Evolutionary conservation across 2,113 vertebrate species (phyloP), one percentile per base, ranked within the genome.

Genomic region (Microcebus lehilahytsara): DNA sequence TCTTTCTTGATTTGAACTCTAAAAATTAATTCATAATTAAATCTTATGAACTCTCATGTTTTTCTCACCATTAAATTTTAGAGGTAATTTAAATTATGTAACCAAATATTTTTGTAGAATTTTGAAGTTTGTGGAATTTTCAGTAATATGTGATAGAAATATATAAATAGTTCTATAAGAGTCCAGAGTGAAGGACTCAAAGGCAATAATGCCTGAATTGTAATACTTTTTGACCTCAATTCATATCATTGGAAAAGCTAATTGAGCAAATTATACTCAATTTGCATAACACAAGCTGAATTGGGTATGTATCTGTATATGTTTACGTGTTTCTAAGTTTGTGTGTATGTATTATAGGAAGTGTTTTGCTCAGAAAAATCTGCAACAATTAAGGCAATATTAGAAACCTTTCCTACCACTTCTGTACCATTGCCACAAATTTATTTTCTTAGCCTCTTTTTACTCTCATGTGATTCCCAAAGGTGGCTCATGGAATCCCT

Each of bases 1-100:
- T 91, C 25, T 90, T 91, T 90, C 72, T 93, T 67, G 32, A 93
- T 80, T 96, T 93, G 64, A 92, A 37, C 88, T 97, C 71, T 96
- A 71, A 93, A 97, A 80, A 32, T 89, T 32, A 93, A 0, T 64
- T 94, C 10, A 62, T 64, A 37, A 72, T 92, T 86, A 83, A 91
- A 66, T 91, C 32, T 74, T 88, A 49, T 0, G 58, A 83, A 37
- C 32, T 12, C 6, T 67, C 40, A 34, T 80, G 8, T 90, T 96
- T 92, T 95, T 71, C 46, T 94, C 32, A 96, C 20, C 27, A 51
- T 93, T 96, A 86, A n/a, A 51, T 79, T 85, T 95, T 96, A 96
- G 75, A 93, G 34, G 11, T 37, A 86, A 77, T 83, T 94, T 91
- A 81, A 91, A 88, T 87, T 77, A 62, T 75, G 1, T 79, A 85